Percentiles rank a stretch among this genome's conserved stretches.
These are phyloP conservation scores for Sternotherus odoratus DNA, from an alignment of 2,797 vertebrate genomes.

Conservation along the genomic window DNA sequence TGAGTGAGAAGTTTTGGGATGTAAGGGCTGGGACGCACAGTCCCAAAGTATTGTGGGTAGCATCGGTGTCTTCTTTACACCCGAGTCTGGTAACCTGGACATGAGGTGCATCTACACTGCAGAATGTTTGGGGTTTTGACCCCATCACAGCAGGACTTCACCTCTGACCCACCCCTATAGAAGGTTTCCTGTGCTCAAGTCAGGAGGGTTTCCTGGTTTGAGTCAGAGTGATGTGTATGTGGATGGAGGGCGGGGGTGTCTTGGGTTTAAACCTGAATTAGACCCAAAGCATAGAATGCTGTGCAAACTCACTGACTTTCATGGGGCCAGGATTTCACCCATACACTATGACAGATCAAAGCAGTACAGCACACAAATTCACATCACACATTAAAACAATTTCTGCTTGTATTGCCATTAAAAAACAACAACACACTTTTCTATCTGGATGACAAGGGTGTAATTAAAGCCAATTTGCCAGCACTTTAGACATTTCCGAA, in stretches of 20 bases:
- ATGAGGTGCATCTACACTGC: neutral
- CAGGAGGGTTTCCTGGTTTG: neutral
- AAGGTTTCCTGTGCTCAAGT: neutral
- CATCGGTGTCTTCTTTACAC: neutral
- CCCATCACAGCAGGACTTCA: neutral
- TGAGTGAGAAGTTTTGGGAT: neutral
- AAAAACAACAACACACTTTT: fast-evolving
- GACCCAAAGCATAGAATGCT: too few relatives aligned
- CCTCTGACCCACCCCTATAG: neutral
- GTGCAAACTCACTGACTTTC: too few relatives aligned
- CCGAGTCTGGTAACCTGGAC: neutral
- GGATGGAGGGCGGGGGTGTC: too few relatives aligned
- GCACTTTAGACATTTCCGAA: neutral
- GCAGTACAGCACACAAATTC: neutral
- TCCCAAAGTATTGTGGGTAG: neutral
- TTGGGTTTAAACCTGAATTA: too few relatives aligned
- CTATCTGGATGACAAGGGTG: neutral
- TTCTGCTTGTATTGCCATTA: neutral
- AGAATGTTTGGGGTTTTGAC: neutral
- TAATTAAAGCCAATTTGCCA: neutral
- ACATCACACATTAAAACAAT: neutral
- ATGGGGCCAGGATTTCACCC: neutral
- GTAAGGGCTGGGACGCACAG: neutral
- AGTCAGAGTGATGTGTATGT: neutral
- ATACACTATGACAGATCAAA: neutral